These are phyloP conservation scores for Pygmarrhopalites habei DNA, from an alignment of 1,140 invertebrate genomes.

Conservation along the genomic window DNA sequence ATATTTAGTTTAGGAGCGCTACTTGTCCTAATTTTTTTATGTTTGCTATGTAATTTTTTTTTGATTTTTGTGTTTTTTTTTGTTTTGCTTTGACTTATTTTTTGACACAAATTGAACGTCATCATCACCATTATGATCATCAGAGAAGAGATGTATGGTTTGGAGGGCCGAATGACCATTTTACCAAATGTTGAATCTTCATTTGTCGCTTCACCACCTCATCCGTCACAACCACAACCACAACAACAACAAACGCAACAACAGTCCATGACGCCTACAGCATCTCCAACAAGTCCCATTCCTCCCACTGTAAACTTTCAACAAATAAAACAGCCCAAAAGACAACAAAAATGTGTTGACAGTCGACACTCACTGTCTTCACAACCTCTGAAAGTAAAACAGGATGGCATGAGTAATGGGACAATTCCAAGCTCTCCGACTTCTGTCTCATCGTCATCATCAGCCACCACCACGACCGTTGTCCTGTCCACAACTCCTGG, in stretches of 20 bases:
- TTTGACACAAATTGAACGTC: too few species aligned
- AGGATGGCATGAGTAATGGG: too few species aligned
- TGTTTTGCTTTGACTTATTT: not conserved
- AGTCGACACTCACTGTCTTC: too few species aligned
- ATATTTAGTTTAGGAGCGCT: too few species aligned
- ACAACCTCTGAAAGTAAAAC: too few species aligned
- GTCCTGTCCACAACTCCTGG: not conserved
- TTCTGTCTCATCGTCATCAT: not conserved
- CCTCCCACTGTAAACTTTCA: not conserved
- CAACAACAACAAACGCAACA: slow-evolving; percentile 7
- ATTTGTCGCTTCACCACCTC: slow-evolving; percentile 10
- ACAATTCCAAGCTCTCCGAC: too few species aligned
- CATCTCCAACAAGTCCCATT: slow-evolving; percentile 5
- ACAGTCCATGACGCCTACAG: not conserved
- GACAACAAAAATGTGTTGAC: too few species aligned
- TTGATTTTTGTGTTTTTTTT: not conserved
- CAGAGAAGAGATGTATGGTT: slow-evolving; percentile 38
- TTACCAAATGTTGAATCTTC: slow-evolving; percentile 25
- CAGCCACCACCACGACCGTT: slow-evolving; percentile 11
- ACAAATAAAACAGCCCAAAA: slow-evolving; percentile 2
- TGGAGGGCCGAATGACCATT: slow-evolving; percentile 37
- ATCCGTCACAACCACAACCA: not conserved
- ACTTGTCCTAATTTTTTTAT: too few species aligned
- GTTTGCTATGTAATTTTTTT: slow-evolving; percentile 20
- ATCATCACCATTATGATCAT: not conserved